Percentiles rank a stretch among this genome's conserved stretches.
Conservation (phyloP, 2,888 invertebrate genomes). For the Galerucella pusilla region DNA sequence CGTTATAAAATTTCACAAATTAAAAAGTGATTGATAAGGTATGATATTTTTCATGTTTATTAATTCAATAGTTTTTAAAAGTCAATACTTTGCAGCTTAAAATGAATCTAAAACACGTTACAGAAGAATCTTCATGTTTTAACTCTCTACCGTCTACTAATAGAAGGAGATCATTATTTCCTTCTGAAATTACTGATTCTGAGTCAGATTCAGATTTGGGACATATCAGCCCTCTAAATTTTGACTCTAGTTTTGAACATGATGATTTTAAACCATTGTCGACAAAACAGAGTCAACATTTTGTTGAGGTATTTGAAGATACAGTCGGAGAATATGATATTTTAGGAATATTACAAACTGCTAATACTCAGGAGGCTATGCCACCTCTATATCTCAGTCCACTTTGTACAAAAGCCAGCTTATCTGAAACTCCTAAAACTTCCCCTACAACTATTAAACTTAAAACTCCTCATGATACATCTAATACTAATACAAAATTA, state of each 20-base stretch:
- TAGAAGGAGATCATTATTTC: constrained; percentile 74
- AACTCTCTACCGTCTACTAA: constrained; percentile 53
- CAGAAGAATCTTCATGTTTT: constrained; percentile 15
- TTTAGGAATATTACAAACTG: constrained; percentile 44
- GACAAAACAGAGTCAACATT: constrained; percentile 26
- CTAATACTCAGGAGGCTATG: constrained; percentile 44
- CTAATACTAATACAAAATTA: constrained; percentile 52
- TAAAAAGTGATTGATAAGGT: neutral
- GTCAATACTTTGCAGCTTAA: constrained; percentile 10
- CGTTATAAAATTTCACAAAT: neutral
- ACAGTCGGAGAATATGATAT: constrained; percentile 45
- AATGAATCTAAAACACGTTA: constrained; percentile 13
- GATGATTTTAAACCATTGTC: constrained; percentile 33
- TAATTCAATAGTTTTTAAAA: neutral
- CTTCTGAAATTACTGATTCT: constrained; percentile 52
- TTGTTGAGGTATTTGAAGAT: constrained; percentile 41
- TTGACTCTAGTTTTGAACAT: constrained; percentile 49
- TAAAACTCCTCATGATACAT: constrained; percentile 62
- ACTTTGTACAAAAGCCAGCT: constrained; percentile 29
- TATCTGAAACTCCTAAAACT: constrained; percentile 52
- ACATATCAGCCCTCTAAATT: constrained; percentile 69
- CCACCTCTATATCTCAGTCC: constrained; percentile 53
- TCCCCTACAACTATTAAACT: constrained; percentile 55
- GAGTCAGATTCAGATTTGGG: constrained; percentile 68
- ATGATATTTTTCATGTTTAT: neutral